Evolutionary conservation across 1,140 invertebrate species (phyloP).

Genomic region (Choristoneura fumiferana): DNA sequence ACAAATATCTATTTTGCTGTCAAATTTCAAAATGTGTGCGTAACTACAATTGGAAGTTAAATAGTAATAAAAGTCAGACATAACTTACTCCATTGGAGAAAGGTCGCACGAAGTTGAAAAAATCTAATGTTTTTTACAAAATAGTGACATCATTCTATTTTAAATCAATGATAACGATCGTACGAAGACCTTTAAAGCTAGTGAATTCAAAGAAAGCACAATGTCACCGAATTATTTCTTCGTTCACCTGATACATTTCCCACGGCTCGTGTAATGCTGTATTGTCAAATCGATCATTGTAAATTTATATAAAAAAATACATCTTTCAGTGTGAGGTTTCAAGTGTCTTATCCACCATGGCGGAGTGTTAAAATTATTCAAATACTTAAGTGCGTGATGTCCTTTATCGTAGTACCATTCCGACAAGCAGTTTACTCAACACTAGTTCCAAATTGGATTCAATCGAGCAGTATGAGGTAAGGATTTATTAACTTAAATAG

Average conservation of each 20-base stretch:
- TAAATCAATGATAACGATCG: too few relatives aligned
- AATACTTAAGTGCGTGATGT: conserved; percentile 53
- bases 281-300: not conserved
- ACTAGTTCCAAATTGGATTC: conserved; percentile 64
- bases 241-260: conserved; percentile 2
- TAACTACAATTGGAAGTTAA: too few relatives aligned
- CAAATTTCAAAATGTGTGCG: too few relatives aligned
- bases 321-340: not conserved
- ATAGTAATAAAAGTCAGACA: too few relatives aligned
- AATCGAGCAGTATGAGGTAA: conserved; percentile 57
- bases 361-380: conserved; percentile 23
- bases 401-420: conserved; percentile 35
- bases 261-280: not conserved
- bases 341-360: conserved; percentile 22
- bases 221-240: too few relatives aligned
- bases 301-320: not conserved
- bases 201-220: too few relatives aligned
- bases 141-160: too few relatives aligned
- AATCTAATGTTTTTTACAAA: too few relatives aligned
- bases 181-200: too few relatives aligned
- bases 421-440: conserved; percentile 30
- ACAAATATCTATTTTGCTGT: too few relatives aligned
- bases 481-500: not conserved
- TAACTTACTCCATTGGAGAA: too few relatives aligned
- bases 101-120: too few relatives aligned